Evolutionary conservation across 2,797 vertebrate genomes (phyloP).

Genomic region (Sciaenops ocellatus): DNA sequence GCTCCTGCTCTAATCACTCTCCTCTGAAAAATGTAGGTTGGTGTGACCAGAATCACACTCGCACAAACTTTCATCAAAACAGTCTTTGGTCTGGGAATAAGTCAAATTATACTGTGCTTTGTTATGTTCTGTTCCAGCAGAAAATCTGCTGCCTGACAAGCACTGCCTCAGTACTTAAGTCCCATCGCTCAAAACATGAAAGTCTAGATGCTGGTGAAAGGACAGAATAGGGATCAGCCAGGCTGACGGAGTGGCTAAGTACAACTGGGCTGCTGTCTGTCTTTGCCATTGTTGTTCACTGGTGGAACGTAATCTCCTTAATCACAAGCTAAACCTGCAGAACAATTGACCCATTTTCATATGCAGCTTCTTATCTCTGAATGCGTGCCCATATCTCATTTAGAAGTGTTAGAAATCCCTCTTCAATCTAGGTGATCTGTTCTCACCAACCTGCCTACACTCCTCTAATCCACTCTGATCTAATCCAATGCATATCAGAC

Average conservation of each 20-base stretch:
- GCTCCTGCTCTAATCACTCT: constrained; percentile 80
- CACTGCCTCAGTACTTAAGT: constrained; percentile 66
- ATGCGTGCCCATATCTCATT: constrained; percentile 79
- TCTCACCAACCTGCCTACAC: constrained; percentile 76
- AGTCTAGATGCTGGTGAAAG: constrained; percentile 67
- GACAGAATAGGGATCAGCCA: constrained; percentile 72
- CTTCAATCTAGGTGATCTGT: constrained; percentile 82
- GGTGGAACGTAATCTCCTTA: constrained; percentile 81
- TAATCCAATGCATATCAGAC: constrained; percentile 72
- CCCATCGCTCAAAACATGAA: constrained; percentile 73
- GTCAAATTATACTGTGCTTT: constrained; percentile 72
- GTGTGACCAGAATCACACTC: constrained; percentile 49
- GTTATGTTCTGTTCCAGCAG: constrained; percentile 66
- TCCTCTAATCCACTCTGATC: constrained; percentile 78
- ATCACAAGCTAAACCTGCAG: constrained; percentile 80
- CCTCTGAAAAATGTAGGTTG: constrained; percentile 58
- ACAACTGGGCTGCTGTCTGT: constrained; percentile 74
- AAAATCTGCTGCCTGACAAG: constrained; percentile 69
- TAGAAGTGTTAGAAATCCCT: constrained; percentile 81
- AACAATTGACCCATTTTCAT: constrained; percentile 85
- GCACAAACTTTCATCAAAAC: constrained; percentile 72
- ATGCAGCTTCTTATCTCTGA: constrained; percentile 74
- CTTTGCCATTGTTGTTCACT: constrained; percentile 76
- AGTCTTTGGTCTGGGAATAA: constrained; percentile 68
- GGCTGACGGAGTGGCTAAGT: constrained; percentile 71